Conservation (phyloP, 2,797 vertebrate species). For the Scomberomorus guttatus region DNA sequence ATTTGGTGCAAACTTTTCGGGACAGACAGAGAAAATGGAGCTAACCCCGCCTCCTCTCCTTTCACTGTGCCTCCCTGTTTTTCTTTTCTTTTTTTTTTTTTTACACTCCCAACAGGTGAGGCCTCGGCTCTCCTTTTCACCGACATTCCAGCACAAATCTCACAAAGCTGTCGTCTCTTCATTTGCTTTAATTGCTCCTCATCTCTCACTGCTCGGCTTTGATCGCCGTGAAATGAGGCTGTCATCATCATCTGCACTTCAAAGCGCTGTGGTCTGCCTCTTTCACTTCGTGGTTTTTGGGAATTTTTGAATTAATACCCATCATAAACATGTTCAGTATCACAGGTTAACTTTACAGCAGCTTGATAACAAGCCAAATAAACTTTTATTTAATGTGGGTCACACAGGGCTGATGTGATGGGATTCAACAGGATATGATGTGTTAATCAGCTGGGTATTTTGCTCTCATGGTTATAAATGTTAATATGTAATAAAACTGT, state of each 20-base stretch:
- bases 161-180: not conserved
- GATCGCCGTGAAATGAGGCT: not conserved
- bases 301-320: too few species aligned
- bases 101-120: conserved; percentile 74
- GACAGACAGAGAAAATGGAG: conserved; percentile 69
- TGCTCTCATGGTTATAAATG: not conserved
- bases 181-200: not conserved
- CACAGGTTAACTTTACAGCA: not conserved
- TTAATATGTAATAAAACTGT: conserved; percentile 12
- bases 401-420: not conserved
- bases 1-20: conserved; percentile 50
- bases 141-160: conserved; percentile 59
- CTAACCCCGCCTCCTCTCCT: conserved; percentile 67
- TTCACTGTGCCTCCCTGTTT: conserved; percentile 53
- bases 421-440: conserved; percentile 2
- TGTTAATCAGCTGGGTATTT: not conserved
- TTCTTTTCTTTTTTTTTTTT: too few species aligned
- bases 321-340: not conserved
- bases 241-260: not conserved
- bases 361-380: not conserved
- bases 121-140: conserved; percentile 37
- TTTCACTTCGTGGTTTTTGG: too few species aligned
- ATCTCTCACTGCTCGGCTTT: not conserved
- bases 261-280: not conserved
- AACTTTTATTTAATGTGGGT: not conserved